Conservation (phyloP, 2,888 invertebrate genomes). For the Criorhina ranunculi region DNA sequence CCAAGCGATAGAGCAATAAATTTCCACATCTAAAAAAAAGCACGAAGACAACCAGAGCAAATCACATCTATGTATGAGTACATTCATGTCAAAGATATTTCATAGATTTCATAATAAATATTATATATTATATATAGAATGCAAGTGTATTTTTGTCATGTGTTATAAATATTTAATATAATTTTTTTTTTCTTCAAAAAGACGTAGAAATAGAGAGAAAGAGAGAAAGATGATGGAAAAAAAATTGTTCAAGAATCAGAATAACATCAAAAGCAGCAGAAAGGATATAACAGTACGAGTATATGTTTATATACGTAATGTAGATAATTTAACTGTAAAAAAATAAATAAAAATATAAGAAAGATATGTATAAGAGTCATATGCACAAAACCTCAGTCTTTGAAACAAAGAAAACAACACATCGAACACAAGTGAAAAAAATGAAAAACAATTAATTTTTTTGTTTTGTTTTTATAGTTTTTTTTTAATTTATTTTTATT, state of each 20-base stretch:
- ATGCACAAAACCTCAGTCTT: constrained; percentile 45
- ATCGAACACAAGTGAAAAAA: constrained; percentile 36
- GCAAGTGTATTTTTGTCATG: constrained; percentile 42
- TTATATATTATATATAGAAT: constrained; percentile 43
- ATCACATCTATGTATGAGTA: constrained; percentile 25
- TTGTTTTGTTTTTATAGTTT: constrained; percentile 12
- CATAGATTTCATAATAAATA: constrained; percentile 14
- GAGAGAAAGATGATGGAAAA: constrained; percentile 20
- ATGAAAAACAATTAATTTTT: constrained; percentile 32
- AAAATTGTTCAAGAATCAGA: constrained; percentile 21
- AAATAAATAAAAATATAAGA: not conserved
- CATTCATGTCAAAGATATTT: constrained; percentile 14
- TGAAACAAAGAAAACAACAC: constrained; percentile 41
- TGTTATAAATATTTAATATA: constrained; percentile 13
- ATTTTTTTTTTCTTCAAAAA: constrained; percentile 12
- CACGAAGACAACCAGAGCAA: constrained; percentile 44
- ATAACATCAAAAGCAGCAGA: constrained; percentile 64
- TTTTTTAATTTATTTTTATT: constrained; percentile 51
- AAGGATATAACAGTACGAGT: constrained; percentile 20
- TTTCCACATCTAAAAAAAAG: constrained; percentile 44
- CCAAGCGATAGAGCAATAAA: not conserved
- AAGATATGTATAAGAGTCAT: constrained; percentile 5
- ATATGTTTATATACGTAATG: constrained; percentile 25
- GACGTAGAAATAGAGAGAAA: constrained; percentile 25
- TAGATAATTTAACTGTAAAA: constrained; percentile 31